Percentiles rank a stretch among this genome's conserved stretches.
phyloP scores from a whole-genome alignment of 2,888 invertebrate genomes.

The Listrodromus nycthemerus region DNA sequence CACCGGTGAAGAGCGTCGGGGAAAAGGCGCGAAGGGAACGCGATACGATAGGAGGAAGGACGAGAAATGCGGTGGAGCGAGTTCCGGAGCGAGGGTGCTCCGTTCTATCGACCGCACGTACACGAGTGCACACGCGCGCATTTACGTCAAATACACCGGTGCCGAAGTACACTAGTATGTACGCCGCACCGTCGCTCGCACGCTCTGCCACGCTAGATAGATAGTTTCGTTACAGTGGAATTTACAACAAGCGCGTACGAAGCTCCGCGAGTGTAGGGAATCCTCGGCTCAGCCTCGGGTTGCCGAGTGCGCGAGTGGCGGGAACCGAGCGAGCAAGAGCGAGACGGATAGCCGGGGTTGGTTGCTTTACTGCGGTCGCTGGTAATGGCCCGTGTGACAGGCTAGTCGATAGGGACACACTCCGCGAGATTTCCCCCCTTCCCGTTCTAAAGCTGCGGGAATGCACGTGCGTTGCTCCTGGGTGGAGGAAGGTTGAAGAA shows the following conservation, averaged over 20 bases:
- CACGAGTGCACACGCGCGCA: not conserved
- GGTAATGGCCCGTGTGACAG: conserved; percentile 68
- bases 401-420: conserved; percentile 68
- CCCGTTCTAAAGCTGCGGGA: conserved; percentile 38
- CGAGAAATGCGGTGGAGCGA: conserved; percentile 48
- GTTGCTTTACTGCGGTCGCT: conserved; percentile 66
- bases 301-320: not conserved
- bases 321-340: not conserved
- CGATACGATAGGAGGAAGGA: conserved; percentile 18
- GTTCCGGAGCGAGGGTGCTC: conserved; percentile 48
- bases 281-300: not conserved
- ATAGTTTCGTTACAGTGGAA: conserved; percentile 67
- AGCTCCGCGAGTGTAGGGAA: conserved; percentile 48
- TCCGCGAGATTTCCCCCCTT: conserved; percentile 58
- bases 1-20: not conserved
- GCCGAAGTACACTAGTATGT: conserved; percentile 28
- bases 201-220: conserved; percentile 64
- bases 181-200: conserved; percentile 52
- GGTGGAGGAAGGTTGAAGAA: conserved; percentile 28
- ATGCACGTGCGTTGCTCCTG: conserved; percentile 60
- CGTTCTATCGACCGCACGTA: conserved; percentile 28
- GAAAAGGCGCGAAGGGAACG: conserved; percentile 35
- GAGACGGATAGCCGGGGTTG: conserved; percentile 30
- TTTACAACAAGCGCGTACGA: conserved; percentile 61
- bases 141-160: conserved; percentile 20